phyloP scores from a whole-genome alignment of 2,888 invertebrate species.

The Calameuta filiformis region DNA sequence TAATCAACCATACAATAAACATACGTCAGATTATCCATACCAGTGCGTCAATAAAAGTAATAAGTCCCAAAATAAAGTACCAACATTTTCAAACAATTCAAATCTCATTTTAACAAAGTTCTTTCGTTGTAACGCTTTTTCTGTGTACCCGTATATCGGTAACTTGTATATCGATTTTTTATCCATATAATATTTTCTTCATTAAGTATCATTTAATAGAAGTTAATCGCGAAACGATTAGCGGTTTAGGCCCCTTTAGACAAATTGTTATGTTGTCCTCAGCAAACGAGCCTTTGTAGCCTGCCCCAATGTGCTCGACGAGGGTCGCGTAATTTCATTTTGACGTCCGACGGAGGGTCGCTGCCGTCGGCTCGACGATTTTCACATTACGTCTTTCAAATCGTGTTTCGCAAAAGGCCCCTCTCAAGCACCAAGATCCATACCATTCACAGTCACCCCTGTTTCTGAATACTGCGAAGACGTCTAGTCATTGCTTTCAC shows the following conservation, averaged over 20 bases:
- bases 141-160: too few species aligned
- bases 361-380: slow-evolving; percentile 59
- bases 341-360: slow-evolving; percentile 65
- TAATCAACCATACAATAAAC: background rate
- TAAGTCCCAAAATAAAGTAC: background rate
- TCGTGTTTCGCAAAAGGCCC: slow-evolving; percentile 47
- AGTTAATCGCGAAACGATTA: slow-evolving; percentile 64
- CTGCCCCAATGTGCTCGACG: slow-evolving; percentile 38
- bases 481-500: background rate
- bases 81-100: background rate
- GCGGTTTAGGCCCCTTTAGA: slow-evolving; percentile 60
- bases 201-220: slow-evolving; percentile 62
- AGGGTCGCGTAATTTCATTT: slow-evolving; percentile 67
- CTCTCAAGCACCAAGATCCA: slow-evolving; percentile 6
- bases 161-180: background rate
- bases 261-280: slow-evolving; percentile 58
- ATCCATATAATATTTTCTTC: slow-evolving; percentile 25
- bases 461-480: background rate
- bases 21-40: background rate
- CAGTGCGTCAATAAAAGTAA: background rate
- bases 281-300: slow-evolving; percentile 54
- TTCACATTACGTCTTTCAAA: slow-evolving; percentile 65
- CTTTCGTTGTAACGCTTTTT: background rate
- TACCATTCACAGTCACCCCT: background rate
- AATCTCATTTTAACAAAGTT: background rate